These are phyloP conservation scores for Leucophenga maculata DNA, from an alignment of 2,888 invertebrate genomes.

Conservation along the genomic window DNA sequence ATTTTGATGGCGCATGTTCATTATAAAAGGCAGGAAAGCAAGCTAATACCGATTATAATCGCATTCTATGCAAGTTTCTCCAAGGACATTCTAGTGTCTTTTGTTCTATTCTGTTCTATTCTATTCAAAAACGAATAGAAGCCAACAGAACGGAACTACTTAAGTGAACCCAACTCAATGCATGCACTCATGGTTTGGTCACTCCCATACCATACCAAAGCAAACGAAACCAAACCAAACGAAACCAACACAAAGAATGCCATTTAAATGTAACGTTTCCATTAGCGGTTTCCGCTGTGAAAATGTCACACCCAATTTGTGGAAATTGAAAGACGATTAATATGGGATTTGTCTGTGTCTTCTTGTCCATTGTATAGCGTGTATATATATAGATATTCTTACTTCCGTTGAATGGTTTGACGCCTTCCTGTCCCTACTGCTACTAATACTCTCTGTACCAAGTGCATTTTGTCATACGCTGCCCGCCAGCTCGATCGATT, in stretches of 20 bases:
- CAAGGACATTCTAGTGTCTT: constrained; percentile 22
- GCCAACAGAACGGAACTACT: background rate
- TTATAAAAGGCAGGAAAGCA: background rate
- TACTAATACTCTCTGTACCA: background rate
- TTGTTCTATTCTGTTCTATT: too few relatives aligned
- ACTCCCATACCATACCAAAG: too few relatives aligned
- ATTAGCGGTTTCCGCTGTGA: constrained; percentile 26
- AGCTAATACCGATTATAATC: constrained; percentile 16
- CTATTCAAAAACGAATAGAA: too few relatives aligned
- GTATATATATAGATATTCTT: background rate
- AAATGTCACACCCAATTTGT: constrained; percentile 27
- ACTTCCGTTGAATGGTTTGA: too few relatives aligned
- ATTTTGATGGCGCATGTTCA: background rate
- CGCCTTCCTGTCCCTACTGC: too few relatives aligned
- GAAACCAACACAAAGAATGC: too few relatives aligned
- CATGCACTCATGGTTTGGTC: too few relatives aligned
- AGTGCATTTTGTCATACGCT: constrained; percentile 7
- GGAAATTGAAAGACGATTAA: constrained; percentile 26
- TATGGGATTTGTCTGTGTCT: constrained; percentile 8
- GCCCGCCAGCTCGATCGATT: constrained; percentile 20
- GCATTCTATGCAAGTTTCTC: constrained; percentile 16
- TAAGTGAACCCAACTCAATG: too few relatives aligned
- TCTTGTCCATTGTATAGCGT: background rate
- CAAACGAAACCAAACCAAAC: too few relatives aligned
- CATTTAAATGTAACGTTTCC: constrained; percentile 26